These are phyloP conservation scores for Himalopsyche anomala DNA, from an alignment of 2,888 invertebrate genomes.

Conservation along the genomic window DNA sequence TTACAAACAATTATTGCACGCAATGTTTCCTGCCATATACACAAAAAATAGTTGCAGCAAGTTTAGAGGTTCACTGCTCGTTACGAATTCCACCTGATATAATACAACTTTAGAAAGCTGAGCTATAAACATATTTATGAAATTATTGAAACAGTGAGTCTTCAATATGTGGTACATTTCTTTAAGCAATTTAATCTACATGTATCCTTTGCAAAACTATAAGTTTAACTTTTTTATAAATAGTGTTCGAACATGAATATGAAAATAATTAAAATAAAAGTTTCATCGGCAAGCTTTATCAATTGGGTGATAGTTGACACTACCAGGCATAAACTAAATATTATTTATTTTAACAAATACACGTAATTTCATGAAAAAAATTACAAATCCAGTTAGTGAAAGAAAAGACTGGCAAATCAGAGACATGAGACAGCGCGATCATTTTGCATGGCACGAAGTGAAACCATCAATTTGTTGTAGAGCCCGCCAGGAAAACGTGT, in stretches of 20 bases:
- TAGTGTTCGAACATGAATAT: too few species aligned
- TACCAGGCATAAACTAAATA: too few species aligned
- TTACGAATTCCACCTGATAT: slow-evolving; percentile 34
- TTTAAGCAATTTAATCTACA: too few species aligned
- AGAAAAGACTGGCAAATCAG: slow-evolving; percentile 52
- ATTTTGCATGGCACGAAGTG: slow-evolving; percentile 65
- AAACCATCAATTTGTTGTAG: slow-evolving; percentile 65
- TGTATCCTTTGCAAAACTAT: too few species aligned
- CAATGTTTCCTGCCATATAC: neutral
- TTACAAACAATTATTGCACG: neutral
- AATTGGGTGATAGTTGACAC: too few species aligned
- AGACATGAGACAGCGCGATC: slow-evolving; percentile 56
- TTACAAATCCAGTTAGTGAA: slow-evolving; percentile 50
- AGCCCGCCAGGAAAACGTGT: slow-evolving; percentile 65
- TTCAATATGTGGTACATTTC: too few species aligned
- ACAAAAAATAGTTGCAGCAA: neutral
- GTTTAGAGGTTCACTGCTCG: slow-evolving; percentile 32
- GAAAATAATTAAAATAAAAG: too few species aligned
- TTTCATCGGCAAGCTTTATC: too few species aligned
- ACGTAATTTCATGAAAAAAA: slow-evolving; percentile 17
- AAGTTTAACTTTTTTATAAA: too few species aligned
- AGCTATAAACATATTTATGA: neutral
- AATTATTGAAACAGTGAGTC: too few species aligned
- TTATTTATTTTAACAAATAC: neutral
- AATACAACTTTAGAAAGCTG: neutral